phyloP scores from a whole-genome alignment of 2,888 invertebrate genomes.

The Eupsilia transversa region DNA sequence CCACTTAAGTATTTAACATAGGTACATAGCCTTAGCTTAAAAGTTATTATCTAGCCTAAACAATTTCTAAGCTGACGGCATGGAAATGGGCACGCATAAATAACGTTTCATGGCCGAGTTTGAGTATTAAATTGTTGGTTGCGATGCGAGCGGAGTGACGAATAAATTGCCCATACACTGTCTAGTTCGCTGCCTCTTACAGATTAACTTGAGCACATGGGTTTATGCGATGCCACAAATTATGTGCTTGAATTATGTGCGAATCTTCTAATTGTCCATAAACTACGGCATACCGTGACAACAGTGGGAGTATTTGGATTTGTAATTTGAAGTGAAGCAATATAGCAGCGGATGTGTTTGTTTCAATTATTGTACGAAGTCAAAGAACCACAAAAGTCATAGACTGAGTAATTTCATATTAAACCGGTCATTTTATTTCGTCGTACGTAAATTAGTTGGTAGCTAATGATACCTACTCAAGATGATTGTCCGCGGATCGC shows the following conservation, averaged over 20 bases:
- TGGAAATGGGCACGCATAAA: constrained; percentile 89
- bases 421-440: constrained; percentile 86
- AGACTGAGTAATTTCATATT: constrained; percentile 85
- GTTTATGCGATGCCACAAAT: constrained; percentile 52
- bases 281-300: constrained; percentile 8
- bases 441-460: constrained; percentile 83
- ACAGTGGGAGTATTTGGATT: constrained; percentile 46
- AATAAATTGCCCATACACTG: constrained; percentile 76
- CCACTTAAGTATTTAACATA: constrained; percentile 90
- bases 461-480: constrained; percentile 89
- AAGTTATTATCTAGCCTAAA: constrained; percentile 90
- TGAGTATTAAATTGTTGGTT: constrained; percentile 82
- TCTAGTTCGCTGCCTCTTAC: constrained; percentile 71
- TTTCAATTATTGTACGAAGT: constrained; percentile 65
- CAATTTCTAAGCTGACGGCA: constrained; percentile 85
- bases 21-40: constrained; percentile 88
- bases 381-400: constrained; percentile 82
- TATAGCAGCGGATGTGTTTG: constrained; percentile 46
- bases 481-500: constrained; percentile 89
- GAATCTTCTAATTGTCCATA: constrained; percentile 52
- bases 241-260: constrained; percentile 50
- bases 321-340: constrained; percentile 44
- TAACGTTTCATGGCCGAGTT: constrained; percentile 82
- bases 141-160: constrained; percentile 75
- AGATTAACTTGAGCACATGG: constrained; percentile 58